Evolutionary conservation across 2,797 vertebrate genomes (phyloP).

Genomic region (Hemibagrus guttatus): DNA sequence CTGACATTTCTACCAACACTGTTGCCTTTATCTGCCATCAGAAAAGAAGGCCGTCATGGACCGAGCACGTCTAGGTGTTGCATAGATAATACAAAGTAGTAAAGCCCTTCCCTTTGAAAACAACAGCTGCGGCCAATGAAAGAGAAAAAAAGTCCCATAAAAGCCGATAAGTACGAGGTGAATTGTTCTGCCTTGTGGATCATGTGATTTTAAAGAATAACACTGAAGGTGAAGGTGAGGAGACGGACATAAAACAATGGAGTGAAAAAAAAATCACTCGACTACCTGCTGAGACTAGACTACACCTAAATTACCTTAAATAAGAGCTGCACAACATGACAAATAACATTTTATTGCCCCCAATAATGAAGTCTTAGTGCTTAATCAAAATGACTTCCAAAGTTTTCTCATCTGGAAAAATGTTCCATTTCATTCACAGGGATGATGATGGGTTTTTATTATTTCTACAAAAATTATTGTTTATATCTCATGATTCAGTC

Average conservation of each 20-base stretch:
- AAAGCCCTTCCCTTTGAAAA: constrained; percentile 73
- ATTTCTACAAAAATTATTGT: too few species aligned
- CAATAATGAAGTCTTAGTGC: background rate
- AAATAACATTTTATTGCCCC: background rate
- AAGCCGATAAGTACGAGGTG: constrained; percentile 62
- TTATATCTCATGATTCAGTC: too few species aligned
- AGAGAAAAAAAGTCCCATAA: constrained; percentile 56
- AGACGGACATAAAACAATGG: background rate
- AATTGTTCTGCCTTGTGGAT: constrained; percentile 44
- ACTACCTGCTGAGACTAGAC: background rate
- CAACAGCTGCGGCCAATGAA: constrained; percentile 64
- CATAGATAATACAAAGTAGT: constrained; percentile 66
- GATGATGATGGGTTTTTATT: background rate
- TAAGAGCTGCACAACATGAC: background rate
- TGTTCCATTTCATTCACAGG: background rate
- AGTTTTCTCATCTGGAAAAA: background rate
- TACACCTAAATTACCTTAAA: background rate
- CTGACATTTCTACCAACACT: constrained; percentile 61
- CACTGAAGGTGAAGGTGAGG: background rate
- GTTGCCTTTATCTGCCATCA: background rate
- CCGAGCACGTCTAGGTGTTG: constrained; percentile 71
- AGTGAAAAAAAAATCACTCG: too few species aligned
- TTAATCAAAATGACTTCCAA: background rate
- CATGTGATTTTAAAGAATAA: constrained; percentile 3
- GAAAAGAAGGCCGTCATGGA: constrained; percentile 60